phyloP scores from a whole-genome alignment of 2,888 invertebrate species.

The Troglohyphantes excavatus region DNA sequence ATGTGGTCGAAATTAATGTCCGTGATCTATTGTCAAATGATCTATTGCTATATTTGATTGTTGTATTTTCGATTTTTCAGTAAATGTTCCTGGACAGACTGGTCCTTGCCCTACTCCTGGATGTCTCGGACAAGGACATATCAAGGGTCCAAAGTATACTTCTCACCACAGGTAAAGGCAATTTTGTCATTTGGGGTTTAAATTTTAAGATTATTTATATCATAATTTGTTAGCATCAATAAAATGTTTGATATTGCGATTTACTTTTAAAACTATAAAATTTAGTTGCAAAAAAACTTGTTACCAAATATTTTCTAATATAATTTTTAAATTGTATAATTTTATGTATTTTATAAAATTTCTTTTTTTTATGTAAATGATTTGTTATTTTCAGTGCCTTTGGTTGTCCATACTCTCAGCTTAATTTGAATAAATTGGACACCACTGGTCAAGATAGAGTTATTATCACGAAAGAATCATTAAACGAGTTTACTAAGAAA shows the following conservation, averaged over 20 bases:
- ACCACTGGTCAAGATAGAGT: constrained; percentile 80
- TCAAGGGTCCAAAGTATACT: constrained; percentile 89
- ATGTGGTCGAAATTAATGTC: too few relatives aligned
- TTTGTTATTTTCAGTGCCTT: constrained; percentile 81
- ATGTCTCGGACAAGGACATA: constrained; percentile 95
- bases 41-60: not conserved
- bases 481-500: constrained; percentile 64
- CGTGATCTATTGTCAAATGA: too few relatives aligned
- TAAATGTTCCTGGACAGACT: constrained; percentile 81
- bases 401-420: constrained; percentile 83
- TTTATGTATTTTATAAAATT: not conserved
- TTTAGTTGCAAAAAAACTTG: too few relatives aligned
- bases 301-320: too few relatives aligned
- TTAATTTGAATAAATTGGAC: constrained; percentile 83
- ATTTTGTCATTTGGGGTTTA: too few relatives aligned
- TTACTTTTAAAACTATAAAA: too few relatives aligned
- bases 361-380: not conserved
- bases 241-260: too few relatives aligned
- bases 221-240: too few relatives aligned
- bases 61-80: constrained; percentile 7
- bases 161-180: constrained; percentile 85
- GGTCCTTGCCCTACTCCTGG: constrained; percentile 90
- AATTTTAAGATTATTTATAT: too few relatives aligned
- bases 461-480: constrained; percentile 63
- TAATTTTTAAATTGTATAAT: too few relatives aligned